Evolutionary conservation across 2,797 vertebrate genomes (phyloP), one percentile per base, ranked within the genome.

Genomic region (Argentina silus): DNA sequence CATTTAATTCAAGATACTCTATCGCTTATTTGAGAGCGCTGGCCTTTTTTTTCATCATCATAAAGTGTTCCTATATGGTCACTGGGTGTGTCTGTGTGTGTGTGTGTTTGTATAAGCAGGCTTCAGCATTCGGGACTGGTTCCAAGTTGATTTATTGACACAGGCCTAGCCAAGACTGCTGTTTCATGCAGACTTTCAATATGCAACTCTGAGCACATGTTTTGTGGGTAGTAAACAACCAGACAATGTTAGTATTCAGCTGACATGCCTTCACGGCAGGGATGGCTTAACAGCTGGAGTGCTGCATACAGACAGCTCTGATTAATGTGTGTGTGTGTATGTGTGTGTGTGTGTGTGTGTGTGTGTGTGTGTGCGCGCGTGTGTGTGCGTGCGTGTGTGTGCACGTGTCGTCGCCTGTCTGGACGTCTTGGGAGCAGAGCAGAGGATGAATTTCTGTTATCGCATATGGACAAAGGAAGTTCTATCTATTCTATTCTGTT

Each of bases 191-290:
- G 60, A 36, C 27, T 79, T 11, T 69, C 69, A 74, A 70, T 27
- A 48, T 72, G 43, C 72, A 68, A 64, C 8, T 7, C 44, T 27
- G 48, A 15, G 0, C 57, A 60, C 44, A 79, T 62, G 71, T 65
- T 65, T 42, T 72, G 67, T 67, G 63, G 47, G 59, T 8, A 72
- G 78, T 73, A 76, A 79, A 5, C 5, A 42, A 66, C 50, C 44
- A 74, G 55, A 82, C 51, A 67, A 64, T 53, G 5, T 78, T 36
- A 77, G 43, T 50, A 44, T 79, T 78, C 45, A 77, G 44, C 68
- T 73, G 62, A 69, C 57, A 36, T 1, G 27, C 27, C 27, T 36
- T 36, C 27, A 36, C 27, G 27, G 27, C 27, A 60, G n/a, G 44
- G 45, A 65, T 72, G 19, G 72, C 44, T 83, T 64, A 55, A 56